A percentile compares a stretch with the other conserved stretches of the same genome.
phyloP scores from a whole-genome alignment of 2,888 invertebrate genomes.

The Machimus atricapillus region DNA sequence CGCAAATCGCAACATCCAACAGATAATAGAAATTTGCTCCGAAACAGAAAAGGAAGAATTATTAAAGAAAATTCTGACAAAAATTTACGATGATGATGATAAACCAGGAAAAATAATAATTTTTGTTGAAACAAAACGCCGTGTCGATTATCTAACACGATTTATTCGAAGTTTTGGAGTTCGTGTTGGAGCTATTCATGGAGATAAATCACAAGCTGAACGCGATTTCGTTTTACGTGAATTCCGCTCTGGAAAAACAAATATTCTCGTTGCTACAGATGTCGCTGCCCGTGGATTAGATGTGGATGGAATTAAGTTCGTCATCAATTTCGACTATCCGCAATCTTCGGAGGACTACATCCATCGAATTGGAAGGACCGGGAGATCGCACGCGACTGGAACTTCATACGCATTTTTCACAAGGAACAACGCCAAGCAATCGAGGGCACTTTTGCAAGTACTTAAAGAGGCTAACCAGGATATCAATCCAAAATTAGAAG shows the following conservation, averaged over 20 bases:
- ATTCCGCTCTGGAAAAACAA: constrained; percentile 85
- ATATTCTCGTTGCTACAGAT: constrained; percentile 95
- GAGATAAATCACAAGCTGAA: constrained; percentile 94
- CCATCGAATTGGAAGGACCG: constrained; percentile 94
- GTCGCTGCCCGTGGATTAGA: constrained; percentile 95
- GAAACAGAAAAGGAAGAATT: constrained; percentile 79
- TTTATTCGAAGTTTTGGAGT: constrained; percentile 84
- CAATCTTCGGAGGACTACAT: constrained; percentile 95
- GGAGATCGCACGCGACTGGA: constrained; percentile 85
- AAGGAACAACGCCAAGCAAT: constrained; percentile 84
- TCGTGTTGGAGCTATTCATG: constrained; percentile 89
- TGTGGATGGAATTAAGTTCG: constrained; percentile 95
- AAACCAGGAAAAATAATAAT: constrained; percentile 85
- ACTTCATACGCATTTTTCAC: too few relatives aligned
- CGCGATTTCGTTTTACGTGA: constrained; percentile 91
- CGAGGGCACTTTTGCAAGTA: constrained; percentile 86
- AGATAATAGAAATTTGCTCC: constrained; percentile 81
- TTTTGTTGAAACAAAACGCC: constrained; percentile 96
- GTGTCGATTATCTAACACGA: constrained; percentile 86
- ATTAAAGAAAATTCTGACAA: constrained; percentile 64
- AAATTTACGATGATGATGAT: constrained; percentile 83
- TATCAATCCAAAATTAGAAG: constrained; percentile 84
- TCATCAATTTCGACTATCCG: constrained; percentile 96
- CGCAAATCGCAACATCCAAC: constrained; percentile 91
- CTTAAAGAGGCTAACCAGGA: constrained; percentile 90